Conservation (phyloP, 2,797 vertebrate genomes). For the Rhynchotus rufescens region DNA sequence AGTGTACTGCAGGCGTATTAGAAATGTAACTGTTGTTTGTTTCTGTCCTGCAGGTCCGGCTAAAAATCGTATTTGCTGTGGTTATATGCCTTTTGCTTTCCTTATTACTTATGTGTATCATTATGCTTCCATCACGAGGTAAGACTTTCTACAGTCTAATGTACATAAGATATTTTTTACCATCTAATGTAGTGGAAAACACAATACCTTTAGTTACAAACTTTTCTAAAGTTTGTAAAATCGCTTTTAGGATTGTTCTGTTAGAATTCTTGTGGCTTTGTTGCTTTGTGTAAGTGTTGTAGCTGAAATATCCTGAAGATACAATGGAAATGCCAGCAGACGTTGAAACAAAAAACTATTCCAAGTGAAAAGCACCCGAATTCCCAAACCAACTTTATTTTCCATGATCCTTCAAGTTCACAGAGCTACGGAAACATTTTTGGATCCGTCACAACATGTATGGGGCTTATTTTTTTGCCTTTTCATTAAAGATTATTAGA, state of each 20-base stretch:
- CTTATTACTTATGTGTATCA: constrained; percentile 77
- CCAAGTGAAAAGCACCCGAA: constrained; percentile 58
- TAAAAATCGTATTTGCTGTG: constrained; percentile 80
- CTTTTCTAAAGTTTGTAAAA: constrained; percentile 35
- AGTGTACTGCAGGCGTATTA: constrained; percentile 4
- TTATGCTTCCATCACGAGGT: constrained; percentile 81
- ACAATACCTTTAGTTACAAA: not conserved
- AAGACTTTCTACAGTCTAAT: constrained; percentile 68
- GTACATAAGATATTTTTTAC: constrained; percentile 12
- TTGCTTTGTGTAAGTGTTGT: constrained; percentile 33
- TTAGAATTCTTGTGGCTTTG: constrained; percentile 51
- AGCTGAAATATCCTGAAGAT: constrained; percentile 67
- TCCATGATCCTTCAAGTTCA: constrained; percentile 39
- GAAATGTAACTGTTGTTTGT: constrained; percentile 59
- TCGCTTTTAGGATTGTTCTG: constrained; percentile 45
- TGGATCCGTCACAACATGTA: not conserved
- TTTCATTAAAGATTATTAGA: not conserved
- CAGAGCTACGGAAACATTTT: constrained; percentile 32
- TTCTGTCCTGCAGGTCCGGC: constrained; percentile 76
- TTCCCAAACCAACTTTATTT: constrained; percentile 42
- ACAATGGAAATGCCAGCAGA: constrained; percentile 52
- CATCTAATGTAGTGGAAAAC: constrained; percentile 40
- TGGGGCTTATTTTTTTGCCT: not conserved
- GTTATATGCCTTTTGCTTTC: constrained; percentile 74
- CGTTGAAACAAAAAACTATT: constrained; percentile 59